Evolutionary conservation across 2,797 vertebrate species (phyloP).

Genomic region (Lutjanus campechanus): DNA sequence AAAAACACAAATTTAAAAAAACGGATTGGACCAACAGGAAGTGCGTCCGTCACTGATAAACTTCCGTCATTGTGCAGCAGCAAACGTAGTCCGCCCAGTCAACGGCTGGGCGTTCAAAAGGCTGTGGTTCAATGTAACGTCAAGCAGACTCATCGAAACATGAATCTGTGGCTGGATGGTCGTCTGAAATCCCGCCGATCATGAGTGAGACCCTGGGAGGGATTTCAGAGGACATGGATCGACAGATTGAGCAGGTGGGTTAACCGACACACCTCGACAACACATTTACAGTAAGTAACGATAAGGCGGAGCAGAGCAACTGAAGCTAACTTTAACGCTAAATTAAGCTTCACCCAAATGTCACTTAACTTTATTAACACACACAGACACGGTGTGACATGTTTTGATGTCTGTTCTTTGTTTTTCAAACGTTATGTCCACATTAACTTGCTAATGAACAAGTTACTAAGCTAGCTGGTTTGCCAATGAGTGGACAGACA

Average conservation of each 20-base stretch:
- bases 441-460: background rate
- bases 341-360: background rate
- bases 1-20: background rate
- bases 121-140: background rate
- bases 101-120: background rate
- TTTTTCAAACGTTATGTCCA: background rate
- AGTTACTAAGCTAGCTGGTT: no score
- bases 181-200: background rate
- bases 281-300: background rate
- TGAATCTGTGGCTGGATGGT: slow-evolving; percentile 7
- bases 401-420: background rate
- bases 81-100: slow-evolving; percentile 38
- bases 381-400: no score
- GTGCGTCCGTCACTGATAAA: slow-evolving; percentile 62
- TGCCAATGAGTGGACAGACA: background rate
- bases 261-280: background rate
- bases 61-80: slow-evolving; percentile 69
- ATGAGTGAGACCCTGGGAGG: slow-evolving; percentile 51
- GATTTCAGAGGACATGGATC: slow-evolving; percentile 68
- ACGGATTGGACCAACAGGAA: slow-evolving; percentile 42
- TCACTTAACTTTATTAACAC: background rate
- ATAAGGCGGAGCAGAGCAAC: background rate
- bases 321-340: slow-evolving; percentile 27
- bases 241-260: slow-evolving; percentile 75
- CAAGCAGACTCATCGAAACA: background rate